A percentile compares a stretch with the other conserved stretches of the same genome.
Conservation (phyloP, 2,888 invertebrate species). For the Clusia tigrina region DNA sequence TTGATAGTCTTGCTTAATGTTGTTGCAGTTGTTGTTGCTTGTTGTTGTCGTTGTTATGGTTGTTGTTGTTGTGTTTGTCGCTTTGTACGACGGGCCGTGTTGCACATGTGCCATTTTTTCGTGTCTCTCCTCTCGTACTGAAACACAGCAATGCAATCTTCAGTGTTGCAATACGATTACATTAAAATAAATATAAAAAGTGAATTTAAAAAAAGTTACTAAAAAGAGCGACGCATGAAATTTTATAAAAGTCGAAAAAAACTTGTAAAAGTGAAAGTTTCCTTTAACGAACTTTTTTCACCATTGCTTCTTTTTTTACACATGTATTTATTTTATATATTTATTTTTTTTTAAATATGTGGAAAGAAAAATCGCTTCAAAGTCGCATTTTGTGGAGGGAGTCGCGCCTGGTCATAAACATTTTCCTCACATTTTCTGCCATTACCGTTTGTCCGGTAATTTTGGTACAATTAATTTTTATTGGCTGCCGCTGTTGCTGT, state of each 20-base stretch:
- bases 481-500: no score
- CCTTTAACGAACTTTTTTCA: constrained; percentile 21
- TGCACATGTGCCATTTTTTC: neutral
- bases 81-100: neutral
- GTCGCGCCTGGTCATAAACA: no score
- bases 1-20: no score
- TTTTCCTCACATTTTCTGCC: no score
- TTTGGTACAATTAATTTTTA: no score
- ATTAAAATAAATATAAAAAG: constrained; percentile 33
- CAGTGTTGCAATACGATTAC: neutral
- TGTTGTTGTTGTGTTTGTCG: neutral
- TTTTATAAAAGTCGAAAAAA: constrained; percentile 14
- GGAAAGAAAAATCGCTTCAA: neutral
- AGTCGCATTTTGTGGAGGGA: no score
- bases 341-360: neutral
- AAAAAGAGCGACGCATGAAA: constrained; percentile 41
- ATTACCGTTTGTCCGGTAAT: no score
- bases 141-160: neutral
- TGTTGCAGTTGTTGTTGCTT: no score
- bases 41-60: neutral
- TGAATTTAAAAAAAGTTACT: constrained; percentile 32
- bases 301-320: neutral
- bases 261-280: constrained; percentile 44
- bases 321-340: neutral
- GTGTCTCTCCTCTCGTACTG: neutral